Base-by-base conservation (phyloP, 92 coral and sea anemone species). In the Zoanthus sociatus region DNA sequence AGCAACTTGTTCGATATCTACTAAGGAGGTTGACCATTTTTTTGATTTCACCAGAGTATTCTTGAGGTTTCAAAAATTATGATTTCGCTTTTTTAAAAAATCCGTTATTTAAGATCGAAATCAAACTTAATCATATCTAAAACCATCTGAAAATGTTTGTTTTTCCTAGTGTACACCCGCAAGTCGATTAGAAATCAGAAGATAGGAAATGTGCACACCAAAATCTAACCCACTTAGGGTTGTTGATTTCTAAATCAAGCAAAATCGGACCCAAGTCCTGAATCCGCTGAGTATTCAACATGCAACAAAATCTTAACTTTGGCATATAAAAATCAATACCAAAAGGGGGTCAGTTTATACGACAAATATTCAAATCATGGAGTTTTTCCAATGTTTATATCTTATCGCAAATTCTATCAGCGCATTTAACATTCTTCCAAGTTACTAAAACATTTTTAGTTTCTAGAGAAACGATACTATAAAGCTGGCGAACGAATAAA, bases 311-410 rank as follows among this genome's bases (percentile, higher is more conserved):
- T 66, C 44, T 30, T 79, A 50, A 66, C 74, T 64, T 17, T 53
- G 60, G 55, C 66, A 58, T 15, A 26, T 26, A 26, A 61, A 12
- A 61, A 42, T 78, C 72, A 61, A 26, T 30, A 33, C 61, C 50
- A 10, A 81, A 66, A 60, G 20, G 66, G 15, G 63, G 55, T 20
- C 73, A 56, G 85, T 53, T 71, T 81, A 45, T n/a, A 74, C 13
- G 13, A 18, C 85, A 81, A 81, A 81, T 81, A 81, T 81, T 81
- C 85, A 81, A 51, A 81, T 81, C 60, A 81, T 46, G 66, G 10
- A 46, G 16, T 44, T 45, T 66, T 66, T 30, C 68, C 53, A 44
- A n/a, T 81, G 85, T 66, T 81, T 81, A 81, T 66, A 32, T 64
- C 64, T 18, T 5, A 18, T 58, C 46, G 84, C 58, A 45, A 79